These are phyloP conservation scores for Drosophila watanabei DNA, from an alignment of 1,140 invertebrate genomes.

Conservation along the genomic window DNA sequence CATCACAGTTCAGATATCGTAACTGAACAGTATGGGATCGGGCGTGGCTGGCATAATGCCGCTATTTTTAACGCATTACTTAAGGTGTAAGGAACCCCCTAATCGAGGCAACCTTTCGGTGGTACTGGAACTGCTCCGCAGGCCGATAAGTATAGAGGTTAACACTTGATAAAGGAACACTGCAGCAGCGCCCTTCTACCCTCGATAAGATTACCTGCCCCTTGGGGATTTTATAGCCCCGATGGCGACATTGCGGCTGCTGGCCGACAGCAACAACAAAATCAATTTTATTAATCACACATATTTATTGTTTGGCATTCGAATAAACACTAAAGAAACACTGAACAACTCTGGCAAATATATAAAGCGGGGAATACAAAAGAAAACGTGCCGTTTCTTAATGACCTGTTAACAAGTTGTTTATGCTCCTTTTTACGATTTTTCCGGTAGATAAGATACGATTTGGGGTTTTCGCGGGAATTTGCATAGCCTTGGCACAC, in stretches of 20 bases:
- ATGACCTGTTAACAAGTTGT: slow-evolving; percentile 39
- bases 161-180: slow-evolving; percentile 40
- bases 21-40: slow-evolving; percentile 11
- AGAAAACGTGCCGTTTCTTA: slow-evolving; percentile 42
- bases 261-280: neutral
- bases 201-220: slow-evolving; percentile 40
- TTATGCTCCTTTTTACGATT: slow-evolving; percentile 29
- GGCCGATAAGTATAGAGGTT: slow-evolving; percentile 48
- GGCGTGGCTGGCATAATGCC: slow-evolving; percentile 40
- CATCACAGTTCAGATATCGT: slow-evolving; percentile 43
- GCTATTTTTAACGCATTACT: slow-evolving; percentile 57
- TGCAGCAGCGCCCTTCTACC: slow-evolving; percentile 25
- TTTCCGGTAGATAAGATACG: slow-evolving; percentile 32
- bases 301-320: no score
- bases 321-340: slow-evolving; percentile 11
- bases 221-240: slow-evolving; percentile 14
- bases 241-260: slow-evolving; percentile 46
- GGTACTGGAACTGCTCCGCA: slow-evolving; percentile 9
- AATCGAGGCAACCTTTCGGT: slow-evolving; percentile 35
- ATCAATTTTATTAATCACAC: slow-evolving; percentile 35
- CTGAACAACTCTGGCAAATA: neutral
- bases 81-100: slow-evolving; percentile 53
- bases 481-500: slow-evolving; percentile 38
- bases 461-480: slow-evolving; percentile 34
- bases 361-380: neutral